Evolutionary conservation across 2,888 invertebrate genomes (phyloP), one percentile per base, ranked within the genome.

Genomic region (Dione vanillae): DNA sequence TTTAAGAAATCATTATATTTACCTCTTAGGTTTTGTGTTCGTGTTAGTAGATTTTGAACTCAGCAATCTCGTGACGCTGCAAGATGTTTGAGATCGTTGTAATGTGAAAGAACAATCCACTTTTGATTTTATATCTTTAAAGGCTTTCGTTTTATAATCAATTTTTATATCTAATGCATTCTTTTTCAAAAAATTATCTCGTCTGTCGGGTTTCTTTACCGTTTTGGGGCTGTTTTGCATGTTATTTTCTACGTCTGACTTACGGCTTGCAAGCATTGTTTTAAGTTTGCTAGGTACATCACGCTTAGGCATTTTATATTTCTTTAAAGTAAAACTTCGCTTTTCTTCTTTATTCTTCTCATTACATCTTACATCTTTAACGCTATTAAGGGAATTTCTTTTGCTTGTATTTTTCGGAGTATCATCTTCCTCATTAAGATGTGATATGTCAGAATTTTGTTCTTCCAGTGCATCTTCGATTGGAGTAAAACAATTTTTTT

Each of bases 111-210:
- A 92, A 81, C 95, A 94, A 76, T 94, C 94, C 73, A 97, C 96
- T 89, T 97, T 96, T 59, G 98, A 97, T 88, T 98, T 98, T 45
- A 98, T 96, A 85, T 98, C 98, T 88, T 97, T 97, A 76, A 96
- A 95, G 12, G 96, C 95, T 83, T 96, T 96, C 49, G 94, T 94
- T 80, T 95, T 95, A 78, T 95, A 95, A 78, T 97, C 96, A 64
- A 91, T 94, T 87, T 96, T 96, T 95, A 97, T 96, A 64, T 98
- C 97, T 65, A 96, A 95, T 9, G 87, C 83, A 76, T 84, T 90
- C 79, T 92, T 92, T 78, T 93, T 93, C 47, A 85, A 79, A 69
- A 90, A 80, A 79, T 81, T 89, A 82, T 97, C 97, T 95, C 98
- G 97, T 77, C 97, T 95, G 20, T 96, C 96, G 2, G 85, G 91